A percentile compares a stretch with the other conserved stretches of the same genome.
These are phyloP conservation scores for Ctenochaetus hawaiiensis DNA, from an alignment of 2,797 vertebrate genomes.

Conservation along the genomic window DNA sequence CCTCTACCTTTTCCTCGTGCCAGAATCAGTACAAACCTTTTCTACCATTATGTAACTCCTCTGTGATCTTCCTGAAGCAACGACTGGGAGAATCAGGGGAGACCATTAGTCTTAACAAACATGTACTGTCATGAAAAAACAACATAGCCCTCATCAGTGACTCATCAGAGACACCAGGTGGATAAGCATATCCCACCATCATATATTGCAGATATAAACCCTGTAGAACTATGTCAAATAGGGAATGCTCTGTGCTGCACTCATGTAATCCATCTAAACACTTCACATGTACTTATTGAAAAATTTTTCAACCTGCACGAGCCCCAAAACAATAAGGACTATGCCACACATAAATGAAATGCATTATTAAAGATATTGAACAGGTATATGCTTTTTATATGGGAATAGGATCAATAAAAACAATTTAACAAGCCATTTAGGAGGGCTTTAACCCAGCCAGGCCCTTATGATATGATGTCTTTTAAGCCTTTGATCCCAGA, in stretches of 20 bases:
- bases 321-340: background rate
- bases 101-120: background rate
- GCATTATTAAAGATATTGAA: background rate
- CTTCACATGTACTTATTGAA: background rate
- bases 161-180: background rate
- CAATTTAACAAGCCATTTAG: background rate
- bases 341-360: background rate
- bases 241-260: background rate
- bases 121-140: background rate
- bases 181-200: background rate
- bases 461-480: background rate
- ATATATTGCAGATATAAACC: no score
- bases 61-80: background rate
- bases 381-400: background rate
- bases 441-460: background rate
- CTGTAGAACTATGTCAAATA: no score
- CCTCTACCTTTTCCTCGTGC: background rate
- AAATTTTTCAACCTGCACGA: background rate
- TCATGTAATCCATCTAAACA: background rate
- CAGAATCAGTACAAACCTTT: background rate
- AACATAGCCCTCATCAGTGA: background rate
- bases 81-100: no score
- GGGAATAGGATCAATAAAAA: background rate
- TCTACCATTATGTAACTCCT: background rate
- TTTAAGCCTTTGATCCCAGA: background rate